Base-by-base conservation (phyloP, 2,113 vertebrate genomes). In the Paedocypris sp. region DNA sequence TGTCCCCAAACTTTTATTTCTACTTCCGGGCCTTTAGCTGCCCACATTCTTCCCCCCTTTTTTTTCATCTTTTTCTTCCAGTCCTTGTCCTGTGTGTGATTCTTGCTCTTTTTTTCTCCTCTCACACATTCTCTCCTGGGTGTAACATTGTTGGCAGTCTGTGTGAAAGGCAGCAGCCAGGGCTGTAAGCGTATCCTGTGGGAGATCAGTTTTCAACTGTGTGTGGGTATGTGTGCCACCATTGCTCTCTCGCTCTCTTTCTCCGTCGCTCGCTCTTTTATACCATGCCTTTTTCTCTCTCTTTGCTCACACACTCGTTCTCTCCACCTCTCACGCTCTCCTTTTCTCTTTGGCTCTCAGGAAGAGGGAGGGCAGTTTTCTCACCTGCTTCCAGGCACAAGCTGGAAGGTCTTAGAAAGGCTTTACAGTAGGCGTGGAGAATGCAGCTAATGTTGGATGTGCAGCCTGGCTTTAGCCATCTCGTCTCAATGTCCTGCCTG, bases 141-240 rank as follows among this genome's bases (percentile, higher is more conserved):
- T 67, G 60, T 73, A 69, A 73, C 62, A 62, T 46, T 66, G 64
- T 67, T 74, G 72, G 68, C 72, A 69, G 70, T 53, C 42, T 62
- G 61, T 57, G 51, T 45, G 59, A 48, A 54, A 71, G 72, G 72
- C 68, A 70, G 62, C 66, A 70, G 62, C 66, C 65, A 58, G 66
- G 36, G 20, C 56, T 73, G 74, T 69, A 72, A 73, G 71, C 48
- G 49, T 67, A 76, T 67, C 66, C 59, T 49, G 50, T 32, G 63
- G 49, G 39, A 61, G 66, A 65, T 76, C 69, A 23, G 60, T 60
- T 76, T 73, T 72, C 69, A 72, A 69, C 56, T 56, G n/a, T 52
- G 65, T 66, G 46, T 41, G 25, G 49, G 53, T 51, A n/a, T 57
- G 59, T 57, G 33, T 58, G 60, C 35, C 52, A 62, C 22, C 28